phyloP scores from a whole-genome alignment of 2,888 invertebrate genomes.

The Malachius bipustulatus region DNA sequence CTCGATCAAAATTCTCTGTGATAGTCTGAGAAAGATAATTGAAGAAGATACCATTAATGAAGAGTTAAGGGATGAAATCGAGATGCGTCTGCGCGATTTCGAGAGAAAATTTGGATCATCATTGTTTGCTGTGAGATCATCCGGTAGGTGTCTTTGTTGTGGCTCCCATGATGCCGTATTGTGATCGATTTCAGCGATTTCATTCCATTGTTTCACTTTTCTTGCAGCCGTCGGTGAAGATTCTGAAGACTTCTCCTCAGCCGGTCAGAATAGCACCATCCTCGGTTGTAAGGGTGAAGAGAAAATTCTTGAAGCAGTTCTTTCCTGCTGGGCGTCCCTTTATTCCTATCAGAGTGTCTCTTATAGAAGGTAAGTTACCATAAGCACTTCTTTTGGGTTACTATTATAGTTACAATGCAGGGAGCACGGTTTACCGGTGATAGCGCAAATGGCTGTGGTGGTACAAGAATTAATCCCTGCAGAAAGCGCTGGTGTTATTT shows the following conservation, averaged over 20 bases:
- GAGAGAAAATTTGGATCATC: too few species aligned
- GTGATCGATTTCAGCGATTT: too few species aligned
- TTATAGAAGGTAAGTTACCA: constrained; percentile 53
- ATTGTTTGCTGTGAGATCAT: constrained; percentile 61
- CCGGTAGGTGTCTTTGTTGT: constrained; percentile 17
- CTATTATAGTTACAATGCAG: too few species aligned
- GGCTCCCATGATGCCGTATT: background rate
- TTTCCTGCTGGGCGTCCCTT: constrained; percentile 73
- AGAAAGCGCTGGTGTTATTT: constrained; percentile 66
- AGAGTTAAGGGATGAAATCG: too few species aligned
- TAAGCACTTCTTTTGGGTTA: constrained; percentile 2
- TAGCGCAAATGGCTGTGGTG: constrained; percentile 64
- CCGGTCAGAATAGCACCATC: constrained; percentile 73
- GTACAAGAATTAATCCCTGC: constrained; percentile 65
- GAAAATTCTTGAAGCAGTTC: constrained; percentile 46
- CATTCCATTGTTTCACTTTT: background rate
- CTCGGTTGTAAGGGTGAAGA: constrained; percentile 49
- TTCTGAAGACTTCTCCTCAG: constrained; percentile 64
- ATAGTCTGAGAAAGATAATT: too few species aligned
- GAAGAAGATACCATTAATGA: too few species aligned
- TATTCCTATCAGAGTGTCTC: constrained; percentile 64
- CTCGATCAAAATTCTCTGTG: too few species aligned
- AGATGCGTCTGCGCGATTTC: too few species aligned
- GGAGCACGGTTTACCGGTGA: constrained; percentile 59
- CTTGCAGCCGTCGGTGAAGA: constrained; percentile 63